These are phyloP conservation scores for Esox masquinongy DNA, from an alignment of 2,797 vertebrate species.

Conservation along the genomic window DNA sequence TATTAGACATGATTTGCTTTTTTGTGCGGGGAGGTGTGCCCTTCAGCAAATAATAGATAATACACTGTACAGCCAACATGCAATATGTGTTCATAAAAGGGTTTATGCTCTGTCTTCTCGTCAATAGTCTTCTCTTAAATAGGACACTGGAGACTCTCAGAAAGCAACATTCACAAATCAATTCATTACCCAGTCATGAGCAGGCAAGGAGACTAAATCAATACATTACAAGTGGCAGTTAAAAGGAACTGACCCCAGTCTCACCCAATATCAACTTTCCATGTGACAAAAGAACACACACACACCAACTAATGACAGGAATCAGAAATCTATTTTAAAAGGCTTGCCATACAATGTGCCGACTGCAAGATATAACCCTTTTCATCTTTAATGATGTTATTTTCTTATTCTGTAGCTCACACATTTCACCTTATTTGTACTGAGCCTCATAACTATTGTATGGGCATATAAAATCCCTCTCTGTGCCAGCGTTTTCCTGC, in stretches of 20 bases:
- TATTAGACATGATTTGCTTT: too few relatives aligned
- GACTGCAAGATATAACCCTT: conserved; percentile 39
- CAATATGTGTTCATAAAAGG: too few relatives aligned
- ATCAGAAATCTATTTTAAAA: conserved; percentile 33
- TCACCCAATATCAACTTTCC: conserved; percentile 68
- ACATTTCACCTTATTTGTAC: conserved; percentile 25
- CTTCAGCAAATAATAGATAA: too few relatives aligned
- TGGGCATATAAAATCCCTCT: conserved; percentile 50
- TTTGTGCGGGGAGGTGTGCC: too few relatives aligned
- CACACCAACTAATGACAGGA: conserved; percentile 49
- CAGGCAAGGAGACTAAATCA: conserved; percentile 65
- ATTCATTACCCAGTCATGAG: conserved; percentile 69
- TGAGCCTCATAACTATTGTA: conserved; percentile 53
- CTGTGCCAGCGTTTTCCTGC: conserved; percentile 22
- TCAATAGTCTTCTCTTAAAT: conserved; percentile 64
- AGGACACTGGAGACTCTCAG: conserved; percentile 58
- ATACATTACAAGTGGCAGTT: conserved; percentile 70
- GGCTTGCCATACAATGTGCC: conserved; percentile 36
- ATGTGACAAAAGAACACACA: conserved; percentile 49
- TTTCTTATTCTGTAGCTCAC: conserved; percentile 32
- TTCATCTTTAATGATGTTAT: conserved; percentile 39
- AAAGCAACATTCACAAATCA: conserved; percentile 70
- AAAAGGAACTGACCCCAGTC: conserved; percentile 71
- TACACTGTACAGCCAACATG: too few relatives aligned
- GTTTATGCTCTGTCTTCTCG: conserved; percentile 46